Base-by-base conservation (phyloP, 2,888 invertebrate genomes). In the Agriopis marginaria region DNA sequence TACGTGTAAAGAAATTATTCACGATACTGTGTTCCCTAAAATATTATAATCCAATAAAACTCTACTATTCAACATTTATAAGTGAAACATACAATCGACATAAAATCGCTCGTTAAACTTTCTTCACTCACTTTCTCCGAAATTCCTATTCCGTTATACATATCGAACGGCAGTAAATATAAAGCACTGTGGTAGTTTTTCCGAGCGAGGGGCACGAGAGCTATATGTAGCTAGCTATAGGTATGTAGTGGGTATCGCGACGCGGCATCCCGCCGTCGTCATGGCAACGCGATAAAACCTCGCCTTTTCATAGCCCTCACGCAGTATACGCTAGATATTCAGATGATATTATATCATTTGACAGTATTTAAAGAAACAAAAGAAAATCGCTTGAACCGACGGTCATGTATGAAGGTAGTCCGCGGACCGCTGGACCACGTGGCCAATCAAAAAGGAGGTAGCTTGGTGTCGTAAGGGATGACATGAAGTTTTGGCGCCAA, bases 241-340 rank as follows among this genome's bases (percentile, higher is more conserved):
- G 59, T 66, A 63, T 40, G 63, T 61, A 17, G 74, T 66, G 70
- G 88, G 91, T 90, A 91, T 88, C 90, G 90, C 86, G 89, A 86
- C 91, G 90, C 89, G 86, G 89, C 88, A 86, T 91, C 89, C 88
- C 86, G 82, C 83, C 86, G 92, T 94, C 80, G 86, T 87, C 86
- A 93, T 93, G 89, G 92, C 87, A 90, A 94, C 94, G 91, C 91
- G 94, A 94, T 94, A 94, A 94, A 94, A 91, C 93, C 92, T 93
- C 90, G 88, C 90, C 93, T 93, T 92, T 91, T 92, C 93, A 92
- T 89, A 91, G 92, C 90, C 90, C 87, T 87, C 72, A 79, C 77
- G 80, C 77, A 90, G 91, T 90, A 88, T 82, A 90, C 80, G 86
- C 77, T 77, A 75, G 73, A 81, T 77, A 80, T 82, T 80, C 77